Evolutionary conservation across 2,888 invertebrate genomes (phyloP).

Genomic region (Ochropleura plecta): DNA sequence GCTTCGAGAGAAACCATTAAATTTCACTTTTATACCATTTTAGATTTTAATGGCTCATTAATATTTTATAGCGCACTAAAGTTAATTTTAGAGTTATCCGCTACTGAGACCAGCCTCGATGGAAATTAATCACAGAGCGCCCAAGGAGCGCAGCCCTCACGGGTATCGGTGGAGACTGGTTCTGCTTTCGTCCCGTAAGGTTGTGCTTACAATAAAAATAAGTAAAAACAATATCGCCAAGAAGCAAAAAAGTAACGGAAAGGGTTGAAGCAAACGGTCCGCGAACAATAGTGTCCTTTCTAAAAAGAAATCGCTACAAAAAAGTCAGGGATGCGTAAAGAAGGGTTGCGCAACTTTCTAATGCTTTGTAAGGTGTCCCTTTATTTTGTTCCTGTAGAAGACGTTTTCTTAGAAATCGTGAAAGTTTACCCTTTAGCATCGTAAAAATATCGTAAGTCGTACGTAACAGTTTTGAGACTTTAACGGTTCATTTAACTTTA

Average conservation of each 20-base stretch:
- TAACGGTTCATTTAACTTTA: constrained; percentile 76
- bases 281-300: constrained; percentile 84
- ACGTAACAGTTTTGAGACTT: constrained; percentile 69
- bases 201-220: constrained; percentile 74
- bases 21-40: constrained; percentile 90
- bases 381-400: constrained; percentile 74
- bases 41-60: constrained; percentile 89
- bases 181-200: constrained; percentile 59
- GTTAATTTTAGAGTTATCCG: constrained; percentile 88
- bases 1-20: constrained; percentile 84
- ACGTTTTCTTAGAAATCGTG: constrained; percentile 84
- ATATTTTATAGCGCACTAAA: constrained; percentile 88
- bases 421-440: constrained; percentile 83
- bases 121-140: constrained; percentile 78
- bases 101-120: constrained; percentile 85
- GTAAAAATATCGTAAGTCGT: constrained; percentile 70
- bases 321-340: constrained; percentile 82
- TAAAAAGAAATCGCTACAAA: constrained; percentile 84
- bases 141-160: constrained; percentile 63
- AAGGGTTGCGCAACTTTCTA: constrained; percentile 91
- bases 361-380: constrained; percentile 87
- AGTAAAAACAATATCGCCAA: constrained; percentile 79
- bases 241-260: constrained; percentile 84
- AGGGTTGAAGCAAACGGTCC: constrained; percentile 86
- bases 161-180: constrained; percentile 50